Evolutionary conservation across 2,113 vertebrate genomes (phyloP).

Genomic region (Syngnathus scovelli): DNA sequence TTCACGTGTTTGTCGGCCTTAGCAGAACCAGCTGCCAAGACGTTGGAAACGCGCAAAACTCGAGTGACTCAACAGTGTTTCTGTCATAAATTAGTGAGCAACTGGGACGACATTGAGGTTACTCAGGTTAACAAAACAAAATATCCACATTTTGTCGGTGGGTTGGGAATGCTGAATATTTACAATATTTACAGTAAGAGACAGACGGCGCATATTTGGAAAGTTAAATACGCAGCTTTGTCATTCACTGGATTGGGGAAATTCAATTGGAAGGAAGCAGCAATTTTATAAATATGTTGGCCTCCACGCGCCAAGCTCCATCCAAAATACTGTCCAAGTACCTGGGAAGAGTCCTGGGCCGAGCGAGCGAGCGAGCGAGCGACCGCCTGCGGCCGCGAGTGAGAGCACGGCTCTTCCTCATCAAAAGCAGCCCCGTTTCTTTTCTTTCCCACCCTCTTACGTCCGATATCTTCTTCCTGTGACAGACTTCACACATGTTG

Average conservation of each 20-base stretch:
- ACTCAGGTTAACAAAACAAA: conserved; percentile 32
- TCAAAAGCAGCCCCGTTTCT: conserved; percentile 14
- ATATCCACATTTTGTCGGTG: conserved; percentile 26
- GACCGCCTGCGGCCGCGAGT: conserved; percentile 53
- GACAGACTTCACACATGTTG: conserved; percentile 7
- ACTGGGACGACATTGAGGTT: conserved; percentile 28
- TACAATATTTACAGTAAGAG: not conserved
- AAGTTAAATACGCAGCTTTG: conserved; percentile 56
- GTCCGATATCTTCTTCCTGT: conserved; percentile 39
- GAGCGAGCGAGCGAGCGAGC: conserved; percentile 50
- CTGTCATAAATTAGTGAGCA: conserved; percentile 50
- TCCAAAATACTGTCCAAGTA: conserved; percentile 66
- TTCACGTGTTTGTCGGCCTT: conserved; percentile 21
- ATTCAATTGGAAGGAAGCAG: conserved; percentile 38
- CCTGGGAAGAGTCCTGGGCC: conserved; percentile 47
- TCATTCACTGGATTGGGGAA: conserved; percentile 30
- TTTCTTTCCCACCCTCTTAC: conserved; percentile 15
- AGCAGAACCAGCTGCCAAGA: conserved; percentile 46
- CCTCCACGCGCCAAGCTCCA: conserved; percentile 52
- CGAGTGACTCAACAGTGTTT: conserved; percentile 45
- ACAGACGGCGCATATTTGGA: conserved; percentile 44
- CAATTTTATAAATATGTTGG: conserved; percentile 65
- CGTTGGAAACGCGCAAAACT: conserved; percentile 11
- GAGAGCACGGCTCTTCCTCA: conserved; percentile 59
- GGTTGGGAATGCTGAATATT: conserved; percentile 9